Conservation (phyloP, 2,113 vertebrate species). For the Leucosticte australis region DNA sequence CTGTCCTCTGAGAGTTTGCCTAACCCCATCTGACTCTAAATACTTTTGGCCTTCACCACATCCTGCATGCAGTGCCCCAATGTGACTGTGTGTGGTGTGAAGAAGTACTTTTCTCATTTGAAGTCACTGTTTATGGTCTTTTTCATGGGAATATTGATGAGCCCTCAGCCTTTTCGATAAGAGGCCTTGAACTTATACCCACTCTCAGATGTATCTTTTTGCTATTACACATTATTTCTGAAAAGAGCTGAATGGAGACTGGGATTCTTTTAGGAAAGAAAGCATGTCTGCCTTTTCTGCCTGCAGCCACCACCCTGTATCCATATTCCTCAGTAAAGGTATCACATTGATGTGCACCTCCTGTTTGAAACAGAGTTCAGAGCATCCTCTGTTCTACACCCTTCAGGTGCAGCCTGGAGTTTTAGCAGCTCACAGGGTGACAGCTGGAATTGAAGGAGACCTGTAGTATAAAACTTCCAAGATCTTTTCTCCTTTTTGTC, state of each 20-base stretch:
- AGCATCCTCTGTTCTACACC: not conserved
- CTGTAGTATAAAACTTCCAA: not conserved
- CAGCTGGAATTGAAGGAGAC: not conserved
- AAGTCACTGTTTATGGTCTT: not conserved
- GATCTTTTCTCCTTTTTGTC: not conserved
- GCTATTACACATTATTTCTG: not conserved
- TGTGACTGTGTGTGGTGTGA: not conserved
- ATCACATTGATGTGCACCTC: rapidly evolving
- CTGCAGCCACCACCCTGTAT: not conserved
- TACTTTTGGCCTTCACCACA: not conserved
- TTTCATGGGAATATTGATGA: not conserved
- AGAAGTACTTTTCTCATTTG: not conserved
- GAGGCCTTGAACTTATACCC: not conserved
- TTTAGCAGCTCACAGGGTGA: not conserved
- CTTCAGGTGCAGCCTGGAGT: not conserved
- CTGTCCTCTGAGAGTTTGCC: not conserved
- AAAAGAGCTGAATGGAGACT: not conserved
- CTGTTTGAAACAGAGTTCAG: not conserved
- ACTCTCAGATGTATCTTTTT: not conserved
- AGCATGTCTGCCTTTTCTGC: not conserved
- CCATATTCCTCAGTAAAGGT: not conserved
- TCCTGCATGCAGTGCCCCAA: not conserved
- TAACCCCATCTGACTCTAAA: not conserved
- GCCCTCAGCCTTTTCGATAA: not conserved
- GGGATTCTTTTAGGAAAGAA: not conserved